Base-by-base conservation (phyloP, 2,113 vertebrate species). In the Dicaeum eximium region DNA sequence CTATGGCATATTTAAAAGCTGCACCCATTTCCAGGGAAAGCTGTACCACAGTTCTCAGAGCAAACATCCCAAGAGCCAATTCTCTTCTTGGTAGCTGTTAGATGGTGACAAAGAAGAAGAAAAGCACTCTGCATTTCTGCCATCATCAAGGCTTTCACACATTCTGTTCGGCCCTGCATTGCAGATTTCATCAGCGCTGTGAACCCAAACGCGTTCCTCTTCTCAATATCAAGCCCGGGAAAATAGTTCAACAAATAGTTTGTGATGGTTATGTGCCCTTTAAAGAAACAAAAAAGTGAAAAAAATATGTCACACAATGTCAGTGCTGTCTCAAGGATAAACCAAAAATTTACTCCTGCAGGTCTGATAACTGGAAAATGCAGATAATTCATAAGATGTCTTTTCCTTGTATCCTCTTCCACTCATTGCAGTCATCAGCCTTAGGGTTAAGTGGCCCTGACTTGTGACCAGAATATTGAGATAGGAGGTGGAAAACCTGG, bases 161-260 rank as follows among this genome's bases (percentile, higher is more conserved):
- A 99, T 22, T 99, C 99, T 0, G 98, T 97, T 47, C 99, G 97
- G 53, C 99, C 99, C 97, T 99, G 99, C 98, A 99, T 99, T 38
- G 99, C 99, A 0, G 99, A 98, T 94, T 99, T 99, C 99, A 99
- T 99, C 94, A 99, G 98, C 8, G 99, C 98, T 0, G 98, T 99
- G 97, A 99, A 99, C 66, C 99, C 99, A 2, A 99, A 99, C 3
- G 94, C 97, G 58, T 99, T 99, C 94, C 98, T 99, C 97, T 97
- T 98, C 96, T 99, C 99, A 9, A 99, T 97, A 96, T 99, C 99
- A 79, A 99, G 95, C 30, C 99, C 98, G 0, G 98, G 97, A 97
- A 98, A 99, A 95, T 99, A 99, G 98, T 99, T 99, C 86, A 99
- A 91, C 96, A 99, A 96, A 95, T 99, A 99, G 97, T 98, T 99